Base-by-base conservation (phyloP, 2,797 vertebrate genomes). In the Epinephelus malabaricus region DNA sequence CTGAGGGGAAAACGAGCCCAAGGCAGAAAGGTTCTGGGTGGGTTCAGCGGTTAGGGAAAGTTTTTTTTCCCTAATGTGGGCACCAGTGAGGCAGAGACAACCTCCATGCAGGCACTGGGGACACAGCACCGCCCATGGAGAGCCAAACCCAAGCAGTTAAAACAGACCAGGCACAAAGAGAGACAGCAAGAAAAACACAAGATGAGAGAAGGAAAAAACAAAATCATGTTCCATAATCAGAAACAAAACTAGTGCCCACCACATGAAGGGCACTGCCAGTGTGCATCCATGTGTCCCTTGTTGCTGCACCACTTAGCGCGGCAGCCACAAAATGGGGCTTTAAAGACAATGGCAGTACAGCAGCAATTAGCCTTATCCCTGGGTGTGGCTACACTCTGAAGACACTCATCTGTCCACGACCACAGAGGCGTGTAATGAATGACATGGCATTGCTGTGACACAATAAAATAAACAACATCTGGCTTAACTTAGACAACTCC, bases 171-270 rank as follows among this genome's bases (percentile, higher is more conserved):
- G 49, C 84, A 88, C 83, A 78, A 70, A 76, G 47, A 69, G 61
- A 84, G 61, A 85, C 73, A 79, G 69, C 53, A 49, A 80, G 67
- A 77, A 80, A 85, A 89, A 86, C 66, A 83, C 59, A 86, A 84
- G 81, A 88, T 64, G 78, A 81, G 69, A 65, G 77, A 69, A 50
- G 78, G 73, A 59, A 85, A 88, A 89, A 90, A 89, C 72, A 73
- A 89, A 94, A 94, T 90, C 75, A 93, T 90, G 91, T 92, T 85
- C 91, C 78, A 84, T 93, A 93, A 94, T 94, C 78, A 91, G 85
- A 93, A 93, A 89, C 91, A 91, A 94, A 94, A 87, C 83, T 81
- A n/a, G 21, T 21, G 79, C 61, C 82, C 73, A 68, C 93, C 94
- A 95, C 94, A 95, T 92, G 68, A 95, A 95, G 78, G 85, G 50